phyloP scores from a whole-genome alignment of 1,140 invertebrate species.

The Euwallacea fornicatus region DNA sequence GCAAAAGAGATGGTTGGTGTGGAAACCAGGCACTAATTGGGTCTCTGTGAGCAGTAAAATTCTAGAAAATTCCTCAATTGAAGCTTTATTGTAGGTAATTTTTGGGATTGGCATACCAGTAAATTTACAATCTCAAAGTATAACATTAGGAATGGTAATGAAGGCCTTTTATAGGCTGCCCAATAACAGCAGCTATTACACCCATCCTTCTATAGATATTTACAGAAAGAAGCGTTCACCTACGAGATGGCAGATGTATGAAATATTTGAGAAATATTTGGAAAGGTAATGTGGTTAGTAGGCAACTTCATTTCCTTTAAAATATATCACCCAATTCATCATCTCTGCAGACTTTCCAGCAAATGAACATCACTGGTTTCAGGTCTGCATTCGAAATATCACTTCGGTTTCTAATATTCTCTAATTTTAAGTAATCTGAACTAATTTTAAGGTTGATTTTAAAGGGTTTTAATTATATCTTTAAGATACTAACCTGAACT shows the following conservation, averaged over 20 bases:
- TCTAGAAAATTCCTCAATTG: background rate
- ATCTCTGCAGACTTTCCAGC: background rate
- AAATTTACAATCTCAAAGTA: constrained; percentile 43
- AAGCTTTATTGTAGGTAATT: constrained; percentile 43
- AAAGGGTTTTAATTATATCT: no score
- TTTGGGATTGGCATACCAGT: constrained; percentile 48
- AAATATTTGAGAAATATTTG: constrained; percentile 43
- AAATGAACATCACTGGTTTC: background rate
- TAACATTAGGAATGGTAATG: constrained; percentile 47
- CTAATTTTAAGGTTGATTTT: no score
- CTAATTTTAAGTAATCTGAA: no score
- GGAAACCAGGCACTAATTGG: constrained; percentile 48
- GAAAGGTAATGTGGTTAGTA: background rate
- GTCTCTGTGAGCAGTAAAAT: constrained; percentile 44
- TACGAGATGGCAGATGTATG: constrained; percentile 51
- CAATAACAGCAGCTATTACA: constrained; percentile 45
- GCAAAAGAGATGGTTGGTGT: constrained; percentile 46
- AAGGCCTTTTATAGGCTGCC: constrained; percentile 50
- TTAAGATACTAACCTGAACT: no score
- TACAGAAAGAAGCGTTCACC: constrained; percentile 42
- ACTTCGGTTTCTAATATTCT: no score
- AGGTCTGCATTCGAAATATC: no score
- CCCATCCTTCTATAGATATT: constrained; percentile 42
- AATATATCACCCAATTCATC: background rate
- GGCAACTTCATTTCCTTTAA: background rate